Base-by-base conservation (phyloP, 2,797 vertebrate genomes). In the Kryptopterus vitreolus region DNA sequence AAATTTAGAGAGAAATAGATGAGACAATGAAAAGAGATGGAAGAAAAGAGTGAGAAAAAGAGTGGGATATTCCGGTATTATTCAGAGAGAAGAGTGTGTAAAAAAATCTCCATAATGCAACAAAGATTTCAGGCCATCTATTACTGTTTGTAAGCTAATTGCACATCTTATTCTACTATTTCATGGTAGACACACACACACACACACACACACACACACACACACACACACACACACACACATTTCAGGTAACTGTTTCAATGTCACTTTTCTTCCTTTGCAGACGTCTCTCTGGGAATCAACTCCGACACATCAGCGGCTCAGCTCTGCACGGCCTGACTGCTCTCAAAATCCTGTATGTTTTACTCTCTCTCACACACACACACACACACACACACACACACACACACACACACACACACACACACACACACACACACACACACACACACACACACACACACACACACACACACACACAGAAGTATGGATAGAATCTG, bases 281-380 rank as follows among this genome's bases (percentile, higher is more conserved):
- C 91, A 98, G 97, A 87, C 94, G 97, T 50, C 96, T 98, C 87
- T 98, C 97, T 48, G 97, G 97, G 86, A 98, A 98, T 90, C 96
- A 95, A 83, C 95, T 98, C 89, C 94, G 92, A 81, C 94, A 93
- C 84, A 96, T 98, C 90, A 95, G 96, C 1, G 93, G 92, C 87
- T 92, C 92, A 12, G 93, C 93, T 29, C 95, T 98, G 92, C 93
- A 94, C 57, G 96, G 97, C 72, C 97, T 98, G 86, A 92, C 95
- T 90, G 96, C 92, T 89, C 94, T 98, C 87, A 98, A 96, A 93
- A 96, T 96, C 77, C 90, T 98, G 97, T 98, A 92, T 96, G 96
- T 97, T n/a, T n/a, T n/a, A 92, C 3, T 71, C 68, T 65, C 35
- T 6, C 20, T 77, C 69, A 80, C 68, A 50, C 52, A 69, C 26